Base-by-base conservation (phyloP, 2,113 vertebrate species). In the Callopanchax toddi region DNA sequence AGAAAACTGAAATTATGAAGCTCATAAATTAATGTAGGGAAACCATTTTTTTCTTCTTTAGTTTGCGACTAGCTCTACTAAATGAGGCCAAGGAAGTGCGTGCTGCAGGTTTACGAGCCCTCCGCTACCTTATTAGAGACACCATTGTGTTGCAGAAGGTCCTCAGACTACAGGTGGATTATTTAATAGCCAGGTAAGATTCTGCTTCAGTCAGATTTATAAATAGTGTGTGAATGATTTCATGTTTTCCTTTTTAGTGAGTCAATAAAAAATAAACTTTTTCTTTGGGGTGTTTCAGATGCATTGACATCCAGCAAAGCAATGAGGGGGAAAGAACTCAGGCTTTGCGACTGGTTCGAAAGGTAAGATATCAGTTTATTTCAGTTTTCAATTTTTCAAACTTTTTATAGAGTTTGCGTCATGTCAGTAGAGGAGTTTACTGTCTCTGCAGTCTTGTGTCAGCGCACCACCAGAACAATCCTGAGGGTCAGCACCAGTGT, bases 271-370 rank as follows among this genome's bases (percentile, higher is more conserved):
- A n/a, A n/a, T n/a, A n/a, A n/a, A 61, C 67, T 53, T 16, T 64
- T 13, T 36, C 11, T 57, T 25, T 87, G 50, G 81, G 8, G 59
- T 82, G 46, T 86, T 89, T 49, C 87, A 98, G 97, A 91, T 99
- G 97, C 88, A 98, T 99, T 84, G 97, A 99, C 88, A 99, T 99
- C 89, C 97, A 99, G 73, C 97, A 99, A 89, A 99, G 97, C 90
- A 99, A 99, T 59, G 97, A 99, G 91, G 97, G 97, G 58, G 97
- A 99, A 87, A 93, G 97, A 83, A 99, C 97, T 66, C 97, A 99
- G 89, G 97, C 96, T 71, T 96, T 99, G 86, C 93, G 97, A 82
- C 92, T 99, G 64, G 96, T 99, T 78, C 92, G 97, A 92, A 99
- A 99, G 95, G 97, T 99, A 92, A 89, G 74, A 18, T 11, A 25